Conservation (phyloP, 2,113 vertebrate species). For the Symphodus melops region DNA sequence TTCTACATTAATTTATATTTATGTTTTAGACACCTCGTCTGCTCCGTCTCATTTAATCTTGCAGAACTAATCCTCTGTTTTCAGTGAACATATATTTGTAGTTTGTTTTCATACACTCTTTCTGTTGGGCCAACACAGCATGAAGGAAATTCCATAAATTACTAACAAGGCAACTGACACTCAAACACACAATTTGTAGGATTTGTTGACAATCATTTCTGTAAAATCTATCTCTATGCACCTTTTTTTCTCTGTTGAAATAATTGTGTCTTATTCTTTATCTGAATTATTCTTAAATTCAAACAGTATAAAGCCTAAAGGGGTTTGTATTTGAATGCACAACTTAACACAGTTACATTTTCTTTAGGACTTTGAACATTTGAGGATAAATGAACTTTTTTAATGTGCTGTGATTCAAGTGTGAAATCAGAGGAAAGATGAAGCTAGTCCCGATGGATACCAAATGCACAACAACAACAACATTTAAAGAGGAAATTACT, state of each 20-base stretch:
- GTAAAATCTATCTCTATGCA: background rate
- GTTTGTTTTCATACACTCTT: constrained; percentile 27
- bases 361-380: background rate
- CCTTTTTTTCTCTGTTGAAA: no score
- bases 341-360: background rate
- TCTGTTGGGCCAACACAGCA: constrained; percentile 31
- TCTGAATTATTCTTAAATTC: background rate
- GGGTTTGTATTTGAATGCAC: background rate
- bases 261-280: no score
- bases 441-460: background rate
- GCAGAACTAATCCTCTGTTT: background rate
- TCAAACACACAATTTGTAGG: background rate
- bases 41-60: background rate
- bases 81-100: constrained; percentile 8
- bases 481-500: background rate
- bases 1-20: background rate
- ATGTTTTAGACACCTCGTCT: background rate
- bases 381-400: background rate
- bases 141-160: constrained; percentile 18
- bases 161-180: constrained; percentile 2
- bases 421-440: background rate
- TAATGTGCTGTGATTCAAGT: background rate
- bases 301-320: background rate
- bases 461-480: background rate
- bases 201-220: constrained; percentile 16